These are phyloP conservation scores for Drosophila malerkotliana DNA, from an alignment of 1,140 invertebrate genomes.

Conservation along the genomic window DNA sequence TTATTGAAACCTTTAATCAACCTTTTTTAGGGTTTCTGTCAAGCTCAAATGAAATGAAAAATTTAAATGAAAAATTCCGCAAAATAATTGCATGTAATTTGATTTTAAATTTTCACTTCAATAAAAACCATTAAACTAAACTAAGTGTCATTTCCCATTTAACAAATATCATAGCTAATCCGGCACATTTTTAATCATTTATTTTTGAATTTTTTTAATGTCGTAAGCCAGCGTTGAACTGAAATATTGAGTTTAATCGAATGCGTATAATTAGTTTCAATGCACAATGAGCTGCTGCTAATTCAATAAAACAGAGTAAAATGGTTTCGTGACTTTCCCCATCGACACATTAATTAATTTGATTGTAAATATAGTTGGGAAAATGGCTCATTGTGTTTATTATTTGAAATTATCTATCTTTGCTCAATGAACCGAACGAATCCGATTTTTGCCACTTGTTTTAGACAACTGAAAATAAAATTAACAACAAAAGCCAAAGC, in stretches of 20 bases:
- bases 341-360: slow-evolving; percentile 57
- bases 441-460: slow-evolving; percentile 8
- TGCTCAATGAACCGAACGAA: slow-evolving; percentile 35
- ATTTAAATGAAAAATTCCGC: neutral
- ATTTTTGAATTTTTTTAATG: slow-evolving; percentile 17
- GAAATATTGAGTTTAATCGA: slow-evolving; percentile 21
- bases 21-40: neutral
- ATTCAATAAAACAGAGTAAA: slow-evolving; percentile 58
- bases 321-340: slow-evolving; percentile 33
- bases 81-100: slow-evolving; percentile 40
- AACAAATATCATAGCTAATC: slow-evolving; percentile 35
- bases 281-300: slow-evolving; percentile 32
- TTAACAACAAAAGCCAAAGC: slow-evolving; percentile 14
- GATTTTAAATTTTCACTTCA: slow-evolving; percentile 27
- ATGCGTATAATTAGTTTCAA: slow-evolving; percentile 57
- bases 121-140: slow-evolving; percentile 29
- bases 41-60: too few species aligned
- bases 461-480: slow-evolving; percentile 11
- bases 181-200: slow-evolving; percentile 8
- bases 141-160: slow-evolving; percentile 37
- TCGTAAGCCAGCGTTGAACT: slow-evolving; percentile 17
- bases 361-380: slow-evolving; percentile 36
- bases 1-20: neutral
- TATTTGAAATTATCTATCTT: slow-evolving; percentile 21
- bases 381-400: slow-evolving; percentile 32